These are phyloP conservation scores for Tupaia chinensis DNA, from an alignment of 2,113 vertebrate genomes.

Conservation along the genomic window DNA sequence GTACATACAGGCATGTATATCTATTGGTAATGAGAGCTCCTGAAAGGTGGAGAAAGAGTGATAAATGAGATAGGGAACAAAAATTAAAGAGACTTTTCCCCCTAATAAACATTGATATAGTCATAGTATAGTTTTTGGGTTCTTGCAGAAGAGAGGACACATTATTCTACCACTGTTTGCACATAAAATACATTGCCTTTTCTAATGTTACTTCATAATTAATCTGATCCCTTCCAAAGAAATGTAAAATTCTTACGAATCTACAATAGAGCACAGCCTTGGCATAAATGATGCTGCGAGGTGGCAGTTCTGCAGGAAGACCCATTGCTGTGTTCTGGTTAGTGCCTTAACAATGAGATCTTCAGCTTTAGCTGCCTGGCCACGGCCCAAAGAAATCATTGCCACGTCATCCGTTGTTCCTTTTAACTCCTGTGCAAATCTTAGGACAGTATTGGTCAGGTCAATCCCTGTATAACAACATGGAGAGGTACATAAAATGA, in stretches of 20 bases:
- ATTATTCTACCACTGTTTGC: neutral
- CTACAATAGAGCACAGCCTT: conserved; percentile 77
- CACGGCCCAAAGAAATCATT: conserved; percentile 83
- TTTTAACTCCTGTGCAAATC: conserved; percentile 82
- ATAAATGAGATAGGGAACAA: neutral
- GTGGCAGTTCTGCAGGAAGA: conserved; percentile 87
- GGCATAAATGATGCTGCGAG: conserved; percentile 84
- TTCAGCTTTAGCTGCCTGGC: conserved; percentile 81
- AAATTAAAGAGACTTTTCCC: neutral
- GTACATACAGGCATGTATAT: accelerated
- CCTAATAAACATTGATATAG: neutral
- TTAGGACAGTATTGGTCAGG: conserved; percentile 69
- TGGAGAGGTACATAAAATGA: neutral
- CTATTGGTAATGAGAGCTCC: neutral
- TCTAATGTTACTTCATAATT: neutral
- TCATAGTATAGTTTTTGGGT: neutral
- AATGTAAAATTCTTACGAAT: conserved; percentile 75
- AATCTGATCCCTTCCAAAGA: neutral
- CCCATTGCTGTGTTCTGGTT: conserved; percentile 72
- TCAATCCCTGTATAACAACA: conserved; percentile 74
- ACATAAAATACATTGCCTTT: neutral
- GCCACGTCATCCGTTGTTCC: conserved; percentile 74
- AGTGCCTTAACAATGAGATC: conserved; percentile 77
- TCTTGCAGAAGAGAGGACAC: neutral
- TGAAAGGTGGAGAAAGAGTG: neutral